Evolutionary conservation across 2,888 invertebrate genomes (phyloP).

Genomic region (Nymphalis polychloros): DNA sequence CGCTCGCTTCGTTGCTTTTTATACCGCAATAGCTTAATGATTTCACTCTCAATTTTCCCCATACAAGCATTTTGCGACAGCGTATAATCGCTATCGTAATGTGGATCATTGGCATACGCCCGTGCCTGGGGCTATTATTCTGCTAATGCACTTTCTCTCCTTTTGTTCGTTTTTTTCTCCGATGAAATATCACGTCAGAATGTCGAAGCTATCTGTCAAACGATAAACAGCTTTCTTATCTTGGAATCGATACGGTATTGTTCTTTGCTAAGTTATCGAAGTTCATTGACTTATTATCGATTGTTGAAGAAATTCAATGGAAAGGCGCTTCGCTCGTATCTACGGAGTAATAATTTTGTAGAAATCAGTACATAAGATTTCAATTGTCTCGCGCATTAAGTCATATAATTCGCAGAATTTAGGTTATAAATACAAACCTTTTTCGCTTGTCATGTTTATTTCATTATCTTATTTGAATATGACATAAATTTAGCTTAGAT

Average conservation of each 20-base stretch:
- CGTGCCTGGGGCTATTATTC: conserved; percentile 44
- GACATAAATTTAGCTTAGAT: too few relatives aligned
- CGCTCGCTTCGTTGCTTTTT: conserved; percentile 36
- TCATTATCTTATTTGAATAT: too few relatives aligned
- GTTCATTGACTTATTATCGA: conserved; percentile 55
- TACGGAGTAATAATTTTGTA: background rate
- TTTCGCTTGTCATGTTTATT: too few relatives aligned
- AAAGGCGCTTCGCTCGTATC: background rate
- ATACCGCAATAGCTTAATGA: conserved; percentile 30
- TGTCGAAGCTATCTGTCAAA: conserved; percentile 55
- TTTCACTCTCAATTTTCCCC: conserved; percentile 31
- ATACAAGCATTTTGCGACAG: conserved; percentile 45
- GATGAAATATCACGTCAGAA: conserved; percentile 60
- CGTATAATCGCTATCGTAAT: conserved; percentile 48
- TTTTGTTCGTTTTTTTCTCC: conserved; percentile 65
- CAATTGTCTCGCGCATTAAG: background rate
- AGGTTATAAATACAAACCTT: background rate
- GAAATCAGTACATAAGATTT: background rate
- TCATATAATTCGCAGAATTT: background rate
- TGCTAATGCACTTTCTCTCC: conserved; percentile 66
- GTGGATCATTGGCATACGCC: conserved; percentile 50
- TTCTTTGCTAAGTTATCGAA: conserved; percentile 44
- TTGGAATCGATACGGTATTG: conserved; percentile 50
- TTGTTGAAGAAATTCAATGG: conserved; percentile 44
- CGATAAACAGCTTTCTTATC: conserved; percentile 65